These are phyloP conservation scores for Fistularia commersonii DNA, from an alignment of 2,797 vertebrate genomes.

Conservation along the genomic window DNA sequence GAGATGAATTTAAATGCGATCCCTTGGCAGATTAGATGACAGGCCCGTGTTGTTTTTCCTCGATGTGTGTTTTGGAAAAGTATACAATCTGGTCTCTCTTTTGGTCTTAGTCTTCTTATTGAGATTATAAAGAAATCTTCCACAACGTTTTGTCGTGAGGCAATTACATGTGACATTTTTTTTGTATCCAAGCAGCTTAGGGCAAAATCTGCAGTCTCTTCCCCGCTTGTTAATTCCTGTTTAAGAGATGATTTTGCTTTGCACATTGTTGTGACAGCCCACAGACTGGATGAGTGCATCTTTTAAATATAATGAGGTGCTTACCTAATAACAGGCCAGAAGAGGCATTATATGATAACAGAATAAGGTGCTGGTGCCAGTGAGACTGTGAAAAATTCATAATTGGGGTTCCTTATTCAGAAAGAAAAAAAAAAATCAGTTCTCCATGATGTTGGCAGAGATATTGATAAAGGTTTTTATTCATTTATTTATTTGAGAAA, in stretches of 20 bases:
- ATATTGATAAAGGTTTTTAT: too few relatives aligned
- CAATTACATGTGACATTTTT: constrained; percentile 27
- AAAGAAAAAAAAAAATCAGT: too few relatives aligned
- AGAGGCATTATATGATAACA: too few relatives aligned
- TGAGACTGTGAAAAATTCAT: too few relatives aligned
- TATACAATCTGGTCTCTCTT: constrained; percentile 5
- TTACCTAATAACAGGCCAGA: too few relatives aligned
- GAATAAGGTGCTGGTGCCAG: too few relatives aligned
- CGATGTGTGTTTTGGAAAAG: constrained; percentile 13
- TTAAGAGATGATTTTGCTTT: constrained; percentile 33
- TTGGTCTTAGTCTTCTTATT: constrained; percentile 1
- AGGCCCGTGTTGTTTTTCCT: constrained; percentile 18
- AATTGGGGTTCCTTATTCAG: too few relatives aligned
- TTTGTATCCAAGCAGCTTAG: constrained; percentile 59
- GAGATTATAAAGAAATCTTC: constrained; percentile 47
- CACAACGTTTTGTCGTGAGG: constrained; percentile 10
- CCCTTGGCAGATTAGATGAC: neutral
- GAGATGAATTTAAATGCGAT: neutral
- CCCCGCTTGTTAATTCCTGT: constrained; percentile 44
- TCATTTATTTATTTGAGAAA: too few relatives aligned
- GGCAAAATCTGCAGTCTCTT: constrained; percentile 47
- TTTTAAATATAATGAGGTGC: too few relatives aligned
- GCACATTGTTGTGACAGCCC: constrained; percentile 26
- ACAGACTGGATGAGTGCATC: neutral
- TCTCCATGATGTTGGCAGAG: too few relatives aligned